Evolutionary conservation across 2,888 invertebrate species (phyloP).

Genomic region (Blastobasis adustella): DNA sequence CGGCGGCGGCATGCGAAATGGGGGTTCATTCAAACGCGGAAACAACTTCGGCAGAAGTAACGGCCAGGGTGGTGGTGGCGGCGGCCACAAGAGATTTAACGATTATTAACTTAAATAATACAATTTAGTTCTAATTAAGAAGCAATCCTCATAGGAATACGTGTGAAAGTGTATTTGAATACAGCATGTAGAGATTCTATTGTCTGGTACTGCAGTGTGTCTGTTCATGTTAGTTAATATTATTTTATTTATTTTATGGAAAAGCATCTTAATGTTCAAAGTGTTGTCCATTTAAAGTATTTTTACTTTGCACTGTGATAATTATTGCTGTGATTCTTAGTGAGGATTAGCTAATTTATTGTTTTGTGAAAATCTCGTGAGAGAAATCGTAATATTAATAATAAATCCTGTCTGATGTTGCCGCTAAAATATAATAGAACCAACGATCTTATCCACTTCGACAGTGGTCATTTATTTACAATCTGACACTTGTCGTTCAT

Average conservation of each 20-base stretch:
- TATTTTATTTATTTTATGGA: slow-evolving; percentile 35
- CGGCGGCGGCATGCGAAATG: slow-evolving; percentile 58
- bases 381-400: not conserved
- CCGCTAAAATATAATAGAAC: too few species aligned
- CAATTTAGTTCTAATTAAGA: slow-evolving; percentile 16
- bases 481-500: too few species aligned
- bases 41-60: slow-evolving; percentile 58
- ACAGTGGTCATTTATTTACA: too few species aligned
- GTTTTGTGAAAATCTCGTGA: slow-evolving; percentile 4
- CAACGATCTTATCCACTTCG: too few species aligned
- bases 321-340: slow-evolving; percentile 49
- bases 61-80: slow-evolving; percentile 49
- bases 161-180: slow-evolving; percentile 36
- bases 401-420: too few species aligned
- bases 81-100: slow-evolving; percentile 60
- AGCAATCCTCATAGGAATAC: slow-evolving; percentile 59
- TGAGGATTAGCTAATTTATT: slow-evolving; percentile 39
- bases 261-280: slow-evolving; percentile 13
- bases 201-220: slow-evolving; percentile 39
- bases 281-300: slow-evolving; percentile 20
- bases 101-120: slow-evolving; percentile 46
- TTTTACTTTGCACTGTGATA: slow-evolving; percentile 66
- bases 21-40: slow-evolving; percentile 68
- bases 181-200: slow-evolving; percentile 27
- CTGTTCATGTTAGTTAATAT: slow-evolving; percentile 14